phyloP scores from a whole-genome alignment of 2,888 invertebrate genomes.

The Eilema griseolum region DNA sequence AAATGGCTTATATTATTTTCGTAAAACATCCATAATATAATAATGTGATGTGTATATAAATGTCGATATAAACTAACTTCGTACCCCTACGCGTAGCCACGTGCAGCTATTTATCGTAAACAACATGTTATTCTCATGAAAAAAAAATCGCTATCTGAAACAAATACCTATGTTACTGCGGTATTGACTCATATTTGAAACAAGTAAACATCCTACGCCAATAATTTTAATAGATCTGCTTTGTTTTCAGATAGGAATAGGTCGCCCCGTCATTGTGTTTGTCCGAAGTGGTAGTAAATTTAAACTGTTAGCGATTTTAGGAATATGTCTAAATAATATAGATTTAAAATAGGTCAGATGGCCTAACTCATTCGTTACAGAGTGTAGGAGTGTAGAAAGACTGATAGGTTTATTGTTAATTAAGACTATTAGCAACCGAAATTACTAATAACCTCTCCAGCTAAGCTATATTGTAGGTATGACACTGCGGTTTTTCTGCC shows the following conservation, averaged over 20 bases:
- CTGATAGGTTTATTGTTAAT: no score
- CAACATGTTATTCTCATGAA: slow-evolving; percentile 12
- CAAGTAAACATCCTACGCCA: background rate
- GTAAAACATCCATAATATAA: no score
- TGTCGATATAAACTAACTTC: background rate
- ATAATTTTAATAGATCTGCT: slow-evolving; percentile 7
- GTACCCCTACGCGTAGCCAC: background rate
- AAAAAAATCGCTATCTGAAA: slow-evolving; percentile 8
- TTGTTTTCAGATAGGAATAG: slow-evolving; percentile 3
- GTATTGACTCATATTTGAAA: slow-evolving; percentile 16
- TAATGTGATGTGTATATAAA: no score
- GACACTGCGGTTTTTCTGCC: no score
- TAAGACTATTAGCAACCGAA: no score
- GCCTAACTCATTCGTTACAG: background rate
- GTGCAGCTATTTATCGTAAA: slow-evolving; percentile 8
- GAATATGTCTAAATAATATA: background rate
- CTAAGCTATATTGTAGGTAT: no score
- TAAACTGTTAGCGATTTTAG: background rate
- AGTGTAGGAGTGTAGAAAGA: background rate
- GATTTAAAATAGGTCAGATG: background rate
- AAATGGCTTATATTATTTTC: no score
- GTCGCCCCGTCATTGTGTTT: background rate
- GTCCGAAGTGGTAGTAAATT: background rate
- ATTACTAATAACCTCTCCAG: no score
- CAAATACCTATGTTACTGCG: slow-evolving; percentile 8